These are phyloP conservation scores for Drosophila koepferae DNA, from an alignment of 2,888 invertebrate species.

Conservation along the genomic window DNA sequence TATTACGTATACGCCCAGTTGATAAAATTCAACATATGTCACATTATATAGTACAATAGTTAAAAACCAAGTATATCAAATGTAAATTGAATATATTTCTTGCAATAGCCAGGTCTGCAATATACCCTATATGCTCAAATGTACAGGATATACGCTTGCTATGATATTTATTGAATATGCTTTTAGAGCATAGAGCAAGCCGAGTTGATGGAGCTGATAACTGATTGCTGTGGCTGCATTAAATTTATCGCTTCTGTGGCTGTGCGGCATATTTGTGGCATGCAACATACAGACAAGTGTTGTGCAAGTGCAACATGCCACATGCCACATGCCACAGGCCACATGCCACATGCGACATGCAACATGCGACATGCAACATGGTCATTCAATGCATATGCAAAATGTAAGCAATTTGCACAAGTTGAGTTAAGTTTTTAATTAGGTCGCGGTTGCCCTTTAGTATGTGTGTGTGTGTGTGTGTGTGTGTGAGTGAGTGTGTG, in stretches of 20 bases:
- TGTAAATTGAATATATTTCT: not conserved
- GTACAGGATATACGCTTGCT: not conserved
- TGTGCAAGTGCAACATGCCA: not conserved
- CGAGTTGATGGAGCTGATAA: conserved; percentile 2
- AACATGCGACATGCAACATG: not conserved
- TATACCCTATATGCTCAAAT: not conserved
- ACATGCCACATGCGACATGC: not conserved
- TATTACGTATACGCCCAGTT: conserved; percentile 6
- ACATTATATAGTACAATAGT: not conserved
- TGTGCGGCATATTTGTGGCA: not conserved
- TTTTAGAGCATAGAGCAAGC: not conserved
- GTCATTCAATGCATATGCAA: conserved; percentile 24
- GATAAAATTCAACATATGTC: not conserved
- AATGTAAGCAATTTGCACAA: conserved; percentile 26
- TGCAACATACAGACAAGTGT: not conserved
- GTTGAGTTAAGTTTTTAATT: conserved; percentile 22
- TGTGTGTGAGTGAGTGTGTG: conserved; percentile 16
- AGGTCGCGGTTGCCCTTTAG: conserved; percentile 12
- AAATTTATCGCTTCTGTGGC: conserved; percentile 1
- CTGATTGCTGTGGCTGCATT: conserved; percentile 8
- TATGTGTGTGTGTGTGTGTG: not conserved
- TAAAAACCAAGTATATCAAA: not conserved
- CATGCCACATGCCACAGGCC: not conserved
- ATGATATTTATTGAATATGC: not conserved
- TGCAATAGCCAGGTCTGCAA: not conserved